phyloP scores from a whole-genome alignment of 2,113 vertebrate species.

The Chloropsis hardwickii region DNA sequence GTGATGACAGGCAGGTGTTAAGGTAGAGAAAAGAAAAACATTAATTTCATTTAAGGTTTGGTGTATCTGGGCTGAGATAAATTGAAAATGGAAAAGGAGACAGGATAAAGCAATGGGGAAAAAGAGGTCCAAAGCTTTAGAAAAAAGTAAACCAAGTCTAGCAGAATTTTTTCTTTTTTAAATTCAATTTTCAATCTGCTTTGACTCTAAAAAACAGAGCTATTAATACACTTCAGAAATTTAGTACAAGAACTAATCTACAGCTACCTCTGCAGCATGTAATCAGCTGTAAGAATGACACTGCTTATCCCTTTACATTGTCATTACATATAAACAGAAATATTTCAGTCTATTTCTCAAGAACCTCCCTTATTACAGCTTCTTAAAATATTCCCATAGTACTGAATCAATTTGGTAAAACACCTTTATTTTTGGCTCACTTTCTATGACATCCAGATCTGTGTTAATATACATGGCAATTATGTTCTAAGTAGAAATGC shows the following conservation, averaged over 20 bases:
- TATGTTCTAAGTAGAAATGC: slow-evolving; percentile 20
- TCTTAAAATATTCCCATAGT: not conserved
- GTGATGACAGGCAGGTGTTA: not conserved
- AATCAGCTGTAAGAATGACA: not conserved
- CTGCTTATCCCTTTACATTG: not conserved
- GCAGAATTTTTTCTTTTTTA: not conserved
- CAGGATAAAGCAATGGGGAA: not conserved
- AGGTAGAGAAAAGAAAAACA: not conserved
- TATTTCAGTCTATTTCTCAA: not conserved
- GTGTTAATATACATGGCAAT: slow-evolving; percentile 19
- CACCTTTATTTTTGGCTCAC: slow-evolving; percentile 20
- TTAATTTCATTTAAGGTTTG: not conserved
- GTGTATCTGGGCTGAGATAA: not conserved
- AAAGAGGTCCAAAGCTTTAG: not conserved
- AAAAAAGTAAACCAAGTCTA: not conserved
- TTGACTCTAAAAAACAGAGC: not conserved
- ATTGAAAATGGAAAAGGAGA: not conserved
- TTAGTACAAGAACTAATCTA: not conserved
- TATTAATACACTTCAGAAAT: not conserved
- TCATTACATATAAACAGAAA: not conserved
- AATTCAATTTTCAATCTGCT: not conserved
- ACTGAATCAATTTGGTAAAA: not conserved
- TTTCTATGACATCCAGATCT: not conserved
- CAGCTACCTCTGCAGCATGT: not conserved
- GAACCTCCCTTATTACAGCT: not conserved